A percentile compares a stretch with the other conserved stretches of the same genome.
Conservation (phyloP, 2,888 invertebrate species). For the Caenorhabditis plicata region DNA sequence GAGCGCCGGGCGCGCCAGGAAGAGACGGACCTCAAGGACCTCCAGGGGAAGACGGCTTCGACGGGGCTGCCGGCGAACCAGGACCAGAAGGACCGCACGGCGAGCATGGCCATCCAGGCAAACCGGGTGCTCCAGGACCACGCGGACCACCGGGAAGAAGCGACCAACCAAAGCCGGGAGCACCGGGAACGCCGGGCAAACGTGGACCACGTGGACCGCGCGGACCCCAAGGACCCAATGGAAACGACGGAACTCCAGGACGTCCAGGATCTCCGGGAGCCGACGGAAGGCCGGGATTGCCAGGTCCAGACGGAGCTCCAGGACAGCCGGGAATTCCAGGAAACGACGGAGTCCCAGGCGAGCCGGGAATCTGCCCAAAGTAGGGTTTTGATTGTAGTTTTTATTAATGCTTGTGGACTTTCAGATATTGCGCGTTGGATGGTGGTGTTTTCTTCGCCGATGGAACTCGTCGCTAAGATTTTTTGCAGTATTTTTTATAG, state of each 20-base stretch:
- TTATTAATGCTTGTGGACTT: too few relatives aligned
- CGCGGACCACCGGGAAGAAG: slow-evolving; percentile 32
- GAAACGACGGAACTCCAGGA: slow-evolving; percentile 40
- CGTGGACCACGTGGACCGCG: slow-evolving; percentile 40
- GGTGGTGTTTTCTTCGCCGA: too few relatives aligned
- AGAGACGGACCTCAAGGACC: slow-evolving; percentile 26
- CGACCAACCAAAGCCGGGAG: slow-evolving; percentile 36
- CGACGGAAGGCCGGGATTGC: slow-evolving; percentile 34
- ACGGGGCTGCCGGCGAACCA: slow-evolving; percentile 19
- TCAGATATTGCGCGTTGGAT: too few relatives aligned
- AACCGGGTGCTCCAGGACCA: slow-evolving; percentile 41
- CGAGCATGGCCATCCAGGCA: slow-evolving; percentile 53
- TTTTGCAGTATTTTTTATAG: too few relatives aligned
- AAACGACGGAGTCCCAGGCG: slow-evolving; percentile 24
- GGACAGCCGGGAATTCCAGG: slow-evolving; percentile 36
- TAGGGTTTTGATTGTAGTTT: too few relatives aligned
- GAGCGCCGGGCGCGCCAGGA: slow-evolving; percentile 41
- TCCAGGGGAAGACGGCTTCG: slow-evolving; percentile 22
- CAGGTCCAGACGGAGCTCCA: slow-evolving; percentile 33
- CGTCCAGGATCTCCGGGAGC: slow-evolving; percentile 33
- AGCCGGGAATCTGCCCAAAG: slow-evolving; percentile 47
- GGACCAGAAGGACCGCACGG: slow-evolving; percentile 43
- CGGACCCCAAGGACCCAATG: slow-evolving; percentile 35
- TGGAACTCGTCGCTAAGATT: too few relatives aligned
- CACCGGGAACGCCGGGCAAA: slow-evolving; percentile 38